Conservation (phyloP, 2,888 invertebrate species). For the Belgica antarctica region DNA sequence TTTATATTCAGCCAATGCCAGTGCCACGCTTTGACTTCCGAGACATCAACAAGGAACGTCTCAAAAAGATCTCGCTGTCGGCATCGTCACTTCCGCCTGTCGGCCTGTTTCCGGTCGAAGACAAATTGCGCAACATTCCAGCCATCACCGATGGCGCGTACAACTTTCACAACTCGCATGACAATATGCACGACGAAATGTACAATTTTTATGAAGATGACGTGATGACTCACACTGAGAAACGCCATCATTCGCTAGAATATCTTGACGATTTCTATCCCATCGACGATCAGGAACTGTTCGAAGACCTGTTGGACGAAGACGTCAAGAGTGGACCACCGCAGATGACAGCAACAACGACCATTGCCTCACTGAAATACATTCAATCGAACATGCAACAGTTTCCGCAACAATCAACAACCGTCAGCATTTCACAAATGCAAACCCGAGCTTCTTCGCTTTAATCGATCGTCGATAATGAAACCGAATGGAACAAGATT, state of each 20-base stretch:
- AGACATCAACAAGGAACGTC: conserved; percentile 27
- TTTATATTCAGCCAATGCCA: conserved; percentile 40
- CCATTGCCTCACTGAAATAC: conserved; percentile 29
- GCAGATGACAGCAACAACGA: conserved; percentile 39
- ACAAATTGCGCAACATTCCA: not conserved
- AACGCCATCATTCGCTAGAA: conserved; percentile 30
- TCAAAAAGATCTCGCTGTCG: conserved; percentile 36
- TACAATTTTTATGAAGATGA: conserved; percentile 41
- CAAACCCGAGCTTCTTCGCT: conserved; percentile 39
- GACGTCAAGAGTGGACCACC: conserved; percentile 18
- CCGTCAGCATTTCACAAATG: conserved; percentile 25
- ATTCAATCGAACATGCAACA: not conserved
- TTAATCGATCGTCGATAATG: conserved; percentile 16
- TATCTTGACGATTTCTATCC: conserved; percentile 39
- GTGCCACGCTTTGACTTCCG: conserved; percentile 36
- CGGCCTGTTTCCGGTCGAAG: conserved; percentile 22
- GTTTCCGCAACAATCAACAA: not conserved
- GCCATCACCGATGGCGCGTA: conserved; percentile 35
- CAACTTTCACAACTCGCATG: conserved; percentile 27
- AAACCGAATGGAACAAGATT: not conserved
- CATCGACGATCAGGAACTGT: not conserved
- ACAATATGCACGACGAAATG: conserved; percentile 36
- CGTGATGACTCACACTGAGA: not conserved
- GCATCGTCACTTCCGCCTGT: conserved; percentile 39
- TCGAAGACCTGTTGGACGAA: conserved; percentile 18